Evolutionary conservation across 2,888 invertebrate genomes (phyloP).

Genomic region (Arge pagana): DNA sequence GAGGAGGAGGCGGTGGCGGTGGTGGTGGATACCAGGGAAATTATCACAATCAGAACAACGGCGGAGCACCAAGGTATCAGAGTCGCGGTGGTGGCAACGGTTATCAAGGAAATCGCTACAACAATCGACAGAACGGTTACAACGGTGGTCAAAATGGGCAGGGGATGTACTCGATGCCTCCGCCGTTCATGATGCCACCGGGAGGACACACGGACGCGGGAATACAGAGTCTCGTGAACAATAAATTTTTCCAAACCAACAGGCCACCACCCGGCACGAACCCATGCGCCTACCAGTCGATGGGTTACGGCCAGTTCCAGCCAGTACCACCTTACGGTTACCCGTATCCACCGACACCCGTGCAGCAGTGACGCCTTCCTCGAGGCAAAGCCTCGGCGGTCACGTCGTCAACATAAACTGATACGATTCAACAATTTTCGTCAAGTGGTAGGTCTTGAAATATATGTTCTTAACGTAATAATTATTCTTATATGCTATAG

Average conservation of each 20-base stretch:
- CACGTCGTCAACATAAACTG: slow-evolving; percentile 31
- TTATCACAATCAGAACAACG: slow-evolving; percentile 16
- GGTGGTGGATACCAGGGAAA: slow-evolving; percentile 26
- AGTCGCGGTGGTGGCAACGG: slow-evolving; percentile 36
- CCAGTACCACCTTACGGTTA: slow-evolving; percentile 69
- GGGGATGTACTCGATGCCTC: slow-evolving; percentile 57
- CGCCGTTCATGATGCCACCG: slow-evolving; percentile 61
- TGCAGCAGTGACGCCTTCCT: slow-evolving; percentile 70
- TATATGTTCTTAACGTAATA: slow-evolving; percentile 31
- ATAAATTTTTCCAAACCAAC: slow-evolving; percentile 76
- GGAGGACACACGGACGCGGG: slow-evolving; percentile 56
- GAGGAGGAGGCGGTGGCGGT: too few species aligned
- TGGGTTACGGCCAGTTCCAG: slow-evolving; percentile 73
- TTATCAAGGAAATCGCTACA: slow-evolving; percentile 49
- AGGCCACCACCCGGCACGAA: slow-evolving; percentile 62
- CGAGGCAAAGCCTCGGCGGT: slow-evolving; percentile 30
- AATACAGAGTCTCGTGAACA: slow-evolving; percentile 64
- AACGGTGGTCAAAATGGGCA: slow-evolving; percentile 44
- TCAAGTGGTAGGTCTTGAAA: too few species aligned
- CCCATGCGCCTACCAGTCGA: slow-evolving; percentile 65
- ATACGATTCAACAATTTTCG: too few species aligned
- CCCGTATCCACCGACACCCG: slow-evolving; percentile 69
- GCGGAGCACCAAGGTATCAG: slow-evolving; percentile 46
- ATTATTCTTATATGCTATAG: slow-evolving; percentile 29
- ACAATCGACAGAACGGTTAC: slow-evolving; percentile 38